A percentile compares a stretch with the other conserved stretches of the same genome.
Evolutionary conservation across 1,140 invertebrate genomes (phyloP).

Genomic region (Temnothorax curvispinosus): DNA sequence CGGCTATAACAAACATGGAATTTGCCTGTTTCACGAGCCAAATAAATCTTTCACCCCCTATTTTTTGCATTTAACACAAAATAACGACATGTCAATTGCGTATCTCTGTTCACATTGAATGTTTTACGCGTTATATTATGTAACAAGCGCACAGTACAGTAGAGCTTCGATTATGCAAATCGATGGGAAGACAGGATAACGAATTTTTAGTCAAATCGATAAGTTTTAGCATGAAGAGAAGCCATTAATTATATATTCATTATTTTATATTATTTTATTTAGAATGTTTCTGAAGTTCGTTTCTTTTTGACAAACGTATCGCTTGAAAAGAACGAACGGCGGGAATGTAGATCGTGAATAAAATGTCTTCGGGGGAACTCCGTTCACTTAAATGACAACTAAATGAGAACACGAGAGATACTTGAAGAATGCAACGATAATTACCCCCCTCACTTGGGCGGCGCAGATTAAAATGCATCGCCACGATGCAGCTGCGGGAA

Average conservation of each 20-base stretch:
- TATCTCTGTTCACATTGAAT: background rate
- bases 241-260: background rate
- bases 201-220: background rate
- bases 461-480: slow-evolving; percentile 9
- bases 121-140: slow-evolving; percentile 19
- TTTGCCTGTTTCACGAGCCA: slow-evolving; percentile 23
- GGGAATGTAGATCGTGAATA: slow-evolving; percentile 1
- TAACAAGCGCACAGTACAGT: slow-evolving; percentile 22
- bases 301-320: background rate
- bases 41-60: background rate
- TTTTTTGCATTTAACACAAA: background rate
- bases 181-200: background rate
- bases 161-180: background rate
- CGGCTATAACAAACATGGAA: slow-evolving; percentile 46
- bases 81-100: background rate
- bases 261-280: background rate
- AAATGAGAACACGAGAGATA: slow-evolving; percentile 46
- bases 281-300: background rate
- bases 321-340: background rate
- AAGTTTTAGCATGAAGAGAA: background rate
- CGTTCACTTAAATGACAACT: slow-evolving; percentile 31
- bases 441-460: background rate
- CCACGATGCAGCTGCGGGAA: background rate
- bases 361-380: background rate
- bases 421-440: slow-evolving; percentile 30